phyloP scores from a whole-genome alignment of 2,797 vertebrate genomes.

The Paramormyrops hopkinsi region DNA sequence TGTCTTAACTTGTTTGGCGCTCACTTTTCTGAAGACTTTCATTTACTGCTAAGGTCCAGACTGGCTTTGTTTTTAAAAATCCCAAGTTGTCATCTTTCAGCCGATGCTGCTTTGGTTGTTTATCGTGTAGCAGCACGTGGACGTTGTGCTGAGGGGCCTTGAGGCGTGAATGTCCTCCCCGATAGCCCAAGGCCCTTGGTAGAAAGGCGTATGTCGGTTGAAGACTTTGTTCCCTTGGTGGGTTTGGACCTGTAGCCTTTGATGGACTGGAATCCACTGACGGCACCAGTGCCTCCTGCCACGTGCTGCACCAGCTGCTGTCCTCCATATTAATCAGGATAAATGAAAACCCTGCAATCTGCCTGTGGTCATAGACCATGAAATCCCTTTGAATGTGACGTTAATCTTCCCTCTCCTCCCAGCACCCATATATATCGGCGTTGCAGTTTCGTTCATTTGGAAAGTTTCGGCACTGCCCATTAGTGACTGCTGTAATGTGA shows the following conservation, averaged over 20 bases:
- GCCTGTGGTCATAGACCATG: neutral
- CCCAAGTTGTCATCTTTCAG: neutral
- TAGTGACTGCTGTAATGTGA: slow-evolving; percentile 17
- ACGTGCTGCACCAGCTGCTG: neutral
- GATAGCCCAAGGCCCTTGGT: neutral
- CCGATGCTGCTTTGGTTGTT: neutral
- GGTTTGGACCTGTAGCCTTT: neutral
- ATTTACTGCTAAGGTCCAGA: neutral
- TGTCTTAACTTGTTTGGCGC: neutral
- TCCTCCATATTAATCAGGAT: slow-evolving; percentile 3
- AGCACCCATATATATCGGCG: neutral
- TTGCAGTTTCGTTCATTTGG: neutral
- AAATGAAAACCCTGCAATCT: neutral
- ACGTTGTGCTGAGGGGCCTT: neutral
- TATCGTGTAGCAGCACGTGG: neutral
- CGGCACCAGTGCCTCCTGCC: too few relatives aligned
- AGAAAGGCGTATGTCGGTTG: neutral
- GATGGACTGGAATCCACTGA: neutral
- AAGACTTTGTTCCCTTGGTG: neutral
- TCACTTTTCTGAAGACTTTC: neutral
- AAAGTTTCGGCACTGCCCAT: neutral
- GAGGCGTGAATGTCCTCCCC: neutral
- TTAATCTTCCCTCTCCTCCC: neutral
- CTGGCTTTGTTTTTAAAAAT: neutral
- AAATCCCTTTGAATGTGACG: neutral